Evolutionary conservation across 1,140 invertebrate genomes (phyloP).

Genomic region (Calycopis cecrops): DNA sequence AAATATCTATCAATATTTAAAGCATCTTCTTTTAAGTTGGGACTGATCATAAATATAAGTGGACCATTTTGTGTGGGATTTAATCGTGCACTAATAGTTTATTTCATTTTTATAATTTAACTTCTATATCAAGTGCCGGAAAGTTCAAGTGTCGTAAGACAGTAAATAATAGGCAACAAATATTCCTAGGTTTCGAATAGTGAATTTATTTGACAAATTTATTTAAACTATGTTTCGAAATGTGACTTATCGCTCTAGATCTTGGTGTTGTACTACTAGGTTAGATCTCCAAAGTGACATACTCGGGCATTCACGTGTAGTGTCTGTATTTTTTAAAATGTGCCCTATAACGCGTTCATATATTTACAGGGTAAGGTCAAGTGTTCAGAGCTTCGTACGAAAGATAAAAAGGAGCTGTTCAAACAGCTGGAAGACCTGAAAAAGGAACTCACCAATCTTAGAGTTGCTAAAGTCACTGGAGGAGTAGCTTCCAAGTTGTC

Average conservation of each 20-base stretch:
- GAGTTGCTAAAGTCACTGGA: constrained; percentile 97
- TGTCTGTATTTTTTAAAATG: neutral
- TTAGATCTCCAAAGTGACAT: no score
- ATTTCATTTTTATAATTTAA: neutral
- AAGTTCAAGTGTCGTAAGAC: neutral
- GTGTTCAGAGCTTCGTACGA: constrained; percentile 95
- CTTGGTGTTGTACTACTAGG: neutral
- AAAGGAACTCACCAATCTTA: constrained; percentile 83
- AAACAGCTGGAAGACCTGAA: constrained; percentile 97
- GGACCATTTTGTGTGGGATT: neutral
- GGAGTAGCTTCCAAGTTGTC: constrained; percentile 97
- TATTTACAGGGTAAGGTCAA: constrained; percentile 90
- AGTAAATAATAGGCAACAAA: neutral
- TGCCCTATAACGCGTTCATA: neutral
- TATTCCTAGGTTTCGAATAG: neutral
- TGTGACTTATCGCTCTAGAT: neutral
- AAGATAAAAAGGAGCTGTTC: constrained; percentile 96
- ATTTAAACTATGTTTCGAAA: neutral
- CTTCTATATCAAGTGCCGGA: neutral
- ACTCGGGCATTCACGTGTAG: neutral
- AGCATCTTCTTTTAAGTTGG: neutral
- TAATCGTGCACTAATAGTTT: neutral
- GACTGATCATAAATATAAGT: neutral
- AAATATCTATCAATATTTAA: neutral
- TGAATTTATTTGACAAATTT: neutral